These are phyloP conservation scores for Linnaemya tessellans DNA, from an alignment of 2,888 invertebrate species.

Conservation along the genomic window DNA sequence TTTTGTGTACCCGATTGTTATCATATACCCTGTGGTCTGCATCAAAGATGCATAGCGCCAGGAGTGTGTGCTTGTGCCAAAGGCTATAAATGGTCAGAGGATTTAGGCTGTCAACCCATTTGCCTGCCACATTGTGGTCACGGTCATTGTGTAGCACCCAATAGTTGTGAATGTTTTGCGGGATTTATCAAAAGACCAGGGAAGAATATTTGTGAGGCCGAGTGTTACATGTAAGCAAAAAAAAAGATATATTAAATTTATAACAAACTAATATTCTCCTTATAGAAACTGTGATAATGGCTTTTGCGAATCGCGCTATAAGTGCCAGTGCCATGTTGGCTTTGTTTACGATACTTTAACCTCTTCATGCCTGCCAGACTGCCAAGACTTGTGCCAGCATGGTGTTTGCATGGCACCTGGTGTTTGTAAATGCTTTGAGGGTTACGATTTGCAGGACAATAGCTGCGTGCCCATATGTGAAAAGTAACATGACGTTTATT, in stretches of 20 bases:
- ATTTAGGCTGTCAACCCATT: constrained; percentile 80
- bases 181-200: constrained; percentile 81
- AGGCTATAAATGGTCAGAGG: constrained; percentile 78
- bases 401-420: constrained; percentile 86
- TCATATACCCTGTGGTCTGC: constrained; percentile 80
- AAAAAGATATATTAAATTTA: neutral
- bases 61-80: constrained; percentile 77
- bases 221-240: constrained; percentile 79
- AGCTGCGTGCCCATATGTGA: constrained; percentile 81
- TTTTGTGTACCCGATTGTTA: constrained; percentile 81
- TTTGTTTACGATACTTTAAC: constrained; percentile 78
- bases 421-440: constrained; percentile 86
- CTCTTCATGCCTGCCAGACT: constrained; percentile 79
- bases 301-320: constrained; percentile 83
- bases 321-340: constrained; percentile 81
- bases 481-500: constrained; percentile 73
- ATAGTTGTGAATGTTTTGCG: constrained; percentile 82
- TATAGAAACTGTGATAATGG: constrained; percentile 83
- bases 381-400: constrained; percentile 81
- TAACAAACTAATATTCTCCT: neutral
- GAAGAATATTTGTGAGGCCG: constrained; percentile 80
- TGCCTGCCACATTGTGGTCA: constrained; percentile 81
- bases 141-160: constrained; percentile 80
- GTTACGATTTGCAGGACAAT: constrained; percentile 82
- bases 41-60: constrained; percentile 78